These are phyloP conservation scores for Eretmocerus hayati DNA, from an alignment of 2,888 invertebrate species.

Conservation along the genomic window DNA sequence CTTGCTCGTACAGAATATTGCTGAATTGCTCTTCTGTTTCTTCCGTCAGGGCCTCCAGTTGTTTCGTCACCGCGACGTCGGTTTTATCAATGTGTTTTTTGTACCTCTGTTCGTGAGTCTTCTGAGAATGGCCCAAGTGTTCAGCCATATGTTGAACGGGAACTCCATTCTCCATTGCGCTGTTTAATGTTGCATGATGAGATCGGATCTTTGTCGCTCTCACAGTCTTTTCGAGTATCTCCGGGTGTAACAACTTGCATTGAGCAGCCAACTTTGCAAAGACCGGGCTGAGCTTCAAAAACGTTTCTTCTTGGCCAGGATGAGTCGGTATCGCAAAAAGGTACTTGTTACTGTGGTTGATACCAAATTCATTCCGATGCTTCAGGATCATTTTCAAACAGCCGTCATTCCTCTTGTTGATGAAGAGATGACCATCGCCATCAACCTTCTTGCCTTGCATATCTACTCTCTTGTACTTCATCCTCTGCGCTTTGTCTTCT, in stretches of 20 bases:
- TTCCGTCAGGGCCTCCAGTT: too few species aligned
- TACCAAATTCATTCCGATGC: background rate
- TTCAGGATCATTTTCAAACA: background rate
- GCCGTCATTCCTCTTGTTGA: background rate
- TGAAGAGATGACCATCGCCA: background rate
- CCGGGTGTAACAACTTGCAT: background rate
- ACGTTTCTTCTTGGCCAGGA: background rate
- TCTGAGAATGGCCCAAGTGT: background rate
- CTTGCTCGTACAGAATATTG: too few species aligned
- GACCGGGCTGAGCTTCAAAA: background rate
- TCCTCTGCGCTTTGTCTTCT: background rate
- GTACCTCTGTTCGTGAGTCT: background rate
- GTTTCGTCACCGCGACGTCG: background rate
- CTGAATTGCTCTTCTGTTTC: too few species aligned
- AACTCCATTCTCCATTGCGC: background rate
- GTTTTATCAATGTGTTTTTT: background rate
- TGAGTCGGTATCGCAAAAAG: background rate
- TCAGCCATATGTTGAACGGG: background rate
- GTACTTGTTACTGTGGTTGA: background rate
- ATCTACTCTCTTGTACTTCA: conserved; percentile 1
- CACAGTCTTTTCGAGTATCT: background rate
- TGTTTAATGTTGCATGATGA: background rate
- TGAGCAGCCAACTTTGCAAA: background rate
- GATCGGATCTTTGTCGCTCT: background rate
- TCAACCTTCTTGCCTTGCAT: conserved; percentile 2